Evolutionary conservation across 2,113 vertebrate species (phyloP).

Genomic region (Spilogale gracilis): DNA sequence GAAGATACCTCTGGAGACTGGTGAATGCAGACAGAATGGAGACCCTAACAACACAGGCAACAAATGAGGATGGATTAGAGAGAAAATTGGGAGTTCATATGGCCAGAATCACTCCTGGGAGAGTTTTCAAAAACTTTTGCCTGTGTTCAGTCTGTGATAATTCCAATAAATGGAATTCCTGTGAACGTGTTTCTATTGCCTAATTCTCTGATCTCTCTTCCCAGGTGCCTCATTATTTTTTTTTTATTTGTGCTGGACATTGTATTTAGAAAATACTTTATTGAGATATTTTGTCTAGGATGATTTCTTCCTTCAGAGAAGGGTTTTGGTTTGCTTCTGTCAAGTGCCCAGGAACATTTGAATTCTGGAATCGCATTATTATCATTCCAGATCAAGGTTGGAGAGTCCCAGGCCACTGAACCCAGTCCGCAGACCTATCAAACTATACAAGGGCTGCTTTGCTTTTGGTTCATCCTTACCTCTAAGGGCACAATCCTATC

Average conservation of each 20-base stretch:
- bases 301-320: neutral
- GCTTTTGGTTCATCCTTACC: neutral
- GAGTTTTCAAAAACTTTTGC: neutral
- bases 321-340: neutral
- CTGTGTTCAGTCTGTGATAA: neutral
- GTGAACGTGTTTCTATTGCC: neutral
- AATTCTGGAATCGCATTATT: neutral
- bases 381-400: neutral
- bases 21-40: neutral
- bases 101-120: neutral
- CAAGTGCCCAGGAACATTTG: neutral
- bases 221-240: neutral
- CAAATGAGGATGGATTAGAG: neutral
- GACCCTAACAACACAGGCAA: neutral
- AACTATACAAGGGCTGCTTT: neutral
- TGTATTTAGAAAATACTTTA: neutral
- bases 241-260: neutral
- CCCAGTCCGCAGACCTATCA: too few relatives aligned
- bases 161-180: neutral
- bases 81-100: neutral
- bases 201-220: neutral
- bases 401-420: neutral
- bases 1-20: neutral
- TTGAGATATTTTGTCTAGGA: neutral
- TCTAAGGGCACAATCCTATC: neutral